Percentiles rank a stretch among this genome's conserved stretches.
These are phyloP conservation scores for Amblyjoppa proteus DNA, from an alignment of 2,888 invertebrate genomes.

Conservation along the genomic window DNA sequence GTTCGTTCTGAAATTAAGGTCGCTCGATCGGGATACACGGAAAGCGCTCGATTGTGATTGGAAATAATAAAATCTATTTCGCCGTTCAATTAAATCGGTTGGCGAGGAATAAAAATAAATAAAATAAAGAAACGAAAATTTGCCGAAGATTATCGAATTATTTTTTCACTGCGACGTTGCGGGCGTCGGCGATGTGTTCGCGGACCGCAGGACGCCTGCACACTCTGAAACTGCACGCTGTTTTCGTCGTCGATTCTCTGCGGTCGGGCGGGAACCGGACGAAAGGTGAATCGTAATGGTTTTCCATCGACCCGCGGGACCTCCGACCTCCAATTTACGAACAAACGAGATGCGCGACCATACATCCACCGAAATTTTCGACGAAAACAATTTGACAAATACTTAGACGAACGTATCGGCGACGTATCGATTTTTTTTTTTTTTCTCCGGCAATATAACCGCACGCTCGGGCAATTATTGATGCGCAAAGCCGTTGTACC, in stretches of 20 bases:
- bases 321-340: background rate
- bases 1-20: slow-evolving; percentile 47
- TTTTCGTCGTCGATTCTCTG: slow-evolving; percentile 38
- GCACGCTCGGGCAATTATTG: background rate
- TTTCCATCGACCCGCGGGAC: slow-evolving; percentile 26
- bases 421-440: background rate
- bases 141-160: slow-evolving; percentile 81
- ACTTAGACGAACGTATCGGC: slow-evolving; percentile 5
- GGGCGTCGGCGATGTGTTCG: slow-evolving; percentile 18
- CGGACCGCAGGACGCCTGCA: slow-evolving; percentile 32
- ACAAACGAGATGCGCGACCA: background rate
- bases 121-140: slow-evolving; percentile 75
- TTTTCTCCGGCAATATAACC: background rate
- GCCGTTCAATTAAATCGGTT: slow-evolving; percentile 80
- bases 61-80: slow-evolving; percentile 83
- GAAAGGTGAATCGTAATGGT: slow-evolving; percentile 43
- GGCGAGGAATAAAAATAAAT: slow-evolving; percentile 48
- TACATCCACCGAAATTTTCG: slow-evolving; percentile 5
- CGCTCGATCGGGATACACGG: slow-evolving; percentile 46
- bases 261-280: slow-evolving; percentile 14
- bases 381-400: background rate
- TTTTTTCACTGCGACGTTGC: slow-evolving; percentile 64
- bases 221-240: slow-evolving; percentile 6
- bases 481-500: slow-evolving; percentile 2
- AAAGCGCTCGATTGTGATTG: slow-evolving; percentile 74